Evolutionary conservation across 2,113 vertebrate species (phyloP), one percentile per base, ranked within the genome.

Genomic region (Cyprinodon tularosa): DNA sequence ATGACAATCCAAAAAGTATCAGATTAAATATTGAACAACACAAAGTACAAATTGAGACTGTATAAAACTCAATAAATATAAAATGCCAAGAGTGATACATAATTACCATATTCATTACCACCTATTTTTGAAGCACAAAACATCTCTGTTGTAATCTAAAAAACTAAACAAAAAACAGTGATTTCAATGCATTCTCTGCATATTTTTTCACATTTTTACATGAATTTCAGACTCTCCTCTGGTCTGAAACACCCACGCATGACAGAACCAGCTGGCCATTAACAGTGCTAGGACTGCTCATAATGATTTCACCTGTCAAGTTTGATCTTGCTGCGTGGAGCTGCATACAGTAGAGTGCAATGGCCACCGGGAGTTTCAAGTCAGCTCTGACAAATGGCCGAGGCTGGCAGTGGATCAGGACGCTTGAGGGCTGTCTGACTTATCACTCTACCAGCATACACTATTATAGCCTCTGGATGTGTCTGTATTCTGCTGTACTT

Each of bases 381-480:
- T 93, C 93, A 89, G 80, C 48, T 62, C 81, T 93, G 89, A 94
- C 87, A 90, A 93, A 94, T 90, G 88, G 80, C 85, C 75, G 76
- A 62, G 77, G 71, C 82, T 88, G 88, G 86, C 86, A 73, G 77
- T 87, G 84, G 88, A 91, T 93, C 92, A 87, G 88, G 76, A 85
- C 84, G 88, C 88, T 88, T 36, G 60, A 63, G 79, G 89, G 88
- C 76, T 71, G 78, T 81, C 87, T 88, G 84, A 91, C 90, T 91
- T 91, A 91, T 94, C 85, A 89, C 82, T 91, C 79, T 63, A 76
- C 12, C 71, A 84, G 79, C 84, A 89, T 88, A 91, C 89, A 88
- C 87, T 85, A 84, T 89, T 88, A 88, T 86, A 85, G 90, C 86
- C 73, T 72, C 65, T 80, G 89, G 90, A 82, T 85, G 79, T 82